Conservation (phyloP, 2,888 invertebrate species). For the Pinctada fucata region DNA sequence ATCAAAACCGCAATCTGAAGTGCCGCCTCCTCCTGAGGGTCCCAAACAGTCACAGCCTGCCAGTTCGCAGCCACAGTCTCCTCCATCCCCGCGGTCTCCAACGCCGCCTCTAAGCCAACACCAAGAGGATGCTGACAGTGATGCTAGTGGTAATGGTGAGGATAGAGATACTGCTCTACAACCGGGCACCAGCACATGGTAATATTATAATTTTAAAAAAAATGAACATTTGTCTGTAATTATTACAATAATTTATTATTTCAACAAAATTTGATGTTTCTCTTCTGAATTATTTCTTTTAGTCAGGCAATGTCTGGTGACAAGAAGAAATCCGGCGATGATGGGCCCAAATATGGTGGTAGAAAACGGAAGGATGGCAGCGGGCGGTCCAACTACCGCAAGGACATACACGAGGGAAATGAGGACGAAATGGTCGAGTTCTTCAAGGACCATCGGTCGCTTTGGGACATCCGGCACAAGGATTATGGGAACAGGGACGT, state of each 20-base stretch:
- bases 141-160: too few species aligned
- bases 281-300: constrained; percentile 2
- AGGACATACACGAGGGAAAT: constrained; percentile 10
- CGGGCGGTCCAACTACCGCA: constrained; percentile 11
- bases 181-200: not conserved
- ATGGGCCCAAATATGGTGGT: constrained; percentile 9
- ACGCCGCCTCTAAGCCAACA: too few species aligned
- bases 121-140: too few species aligned
- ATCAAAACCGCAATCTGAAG: not conserved
- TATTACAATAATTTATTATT: not conserved
- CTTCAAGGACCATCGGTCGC: constrained; percentile 34
- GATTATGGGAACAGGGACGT: constrained; percentile 28
- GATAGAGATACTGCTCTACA: too few species aligned
- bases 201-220: too few species aligned
- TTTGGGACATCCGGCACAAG: constrained; percentile 36
- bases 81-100: too few species aligned
- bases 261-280: not conserved
- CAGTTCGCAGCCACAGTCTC: too few species aligned
- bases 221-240: not conserved
- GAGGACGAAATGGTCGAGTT: constrained; percentile 35
- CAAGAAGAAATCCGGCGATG: constrained; percentile 12
- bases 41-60: constrained; percentile 3
- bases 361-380: constrained; percentile 9
- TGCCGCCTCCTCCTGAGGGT: constrained; percentile 1
- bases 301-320: constrained; percentile 6